phyloP scores from a whole-genome alignment of 2,113 vertebrate species.

The Thryonomys swinderianus region DNA sequence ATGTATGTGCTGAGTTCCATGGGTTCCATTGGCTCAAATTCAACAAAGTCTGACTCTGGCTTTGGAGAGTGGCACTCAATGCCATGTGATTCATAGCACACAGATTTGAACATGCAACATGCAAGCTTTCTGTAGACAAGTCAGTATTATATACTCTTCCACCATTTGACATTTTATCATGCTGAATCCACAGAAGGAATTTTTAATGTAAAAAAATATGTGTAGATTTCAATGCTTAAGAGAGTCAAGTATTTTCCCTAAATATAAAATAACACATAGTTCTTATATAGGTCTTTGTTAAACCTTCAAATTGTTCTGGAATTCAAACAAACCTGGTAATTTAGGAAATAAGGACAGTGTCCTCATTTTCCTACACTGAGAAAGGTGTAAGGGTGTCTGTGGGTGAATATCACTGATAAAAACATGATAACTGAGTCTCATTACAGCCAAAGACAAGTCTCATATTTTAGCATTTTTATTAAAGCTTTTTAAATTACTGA shows the following conservation, averaged over 20 bases:
- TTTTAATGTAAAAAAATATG: neutral
- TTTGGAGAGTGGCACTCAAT: neutral
- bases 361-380: slow-evolving; percentile 36
- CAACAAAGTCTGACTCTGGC: neutral
- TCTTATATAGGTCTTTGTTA: neutral
- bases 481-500: slow-evolving; percentile 89
- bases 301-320: neutral
- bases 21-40: neutral
- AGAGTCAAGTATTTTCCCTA: neutral
- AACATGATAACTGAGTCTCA: slow-evolving; percentile 80
- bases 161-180: neutral
- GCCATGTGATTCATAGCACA: neutral
- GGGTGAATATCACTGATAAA: slow-evolving; percentile 79
- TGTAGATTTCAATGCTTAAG: neutral
- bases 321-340: neutral
- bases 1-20: neutral
- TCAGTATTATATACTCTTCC: neutral
- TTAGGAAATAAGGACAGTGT: slow-evolving; percentile 15
- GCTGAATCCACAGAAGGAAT: neutral
- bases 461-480: slow-evolving; percentile 89
- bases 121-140: neutral
- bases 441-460: slow-evolving; percentile 83
- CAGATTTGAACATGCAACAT: neutral
- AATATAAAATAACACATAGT: neutral
- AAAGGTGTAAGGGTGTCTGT: neutral